Evolutionary conservation across 2,797 vertebrate genomes (phyloP), one percentile per base, ranked within the genome.

Genomic region (Parotocinclus haroldoi): DNA sequence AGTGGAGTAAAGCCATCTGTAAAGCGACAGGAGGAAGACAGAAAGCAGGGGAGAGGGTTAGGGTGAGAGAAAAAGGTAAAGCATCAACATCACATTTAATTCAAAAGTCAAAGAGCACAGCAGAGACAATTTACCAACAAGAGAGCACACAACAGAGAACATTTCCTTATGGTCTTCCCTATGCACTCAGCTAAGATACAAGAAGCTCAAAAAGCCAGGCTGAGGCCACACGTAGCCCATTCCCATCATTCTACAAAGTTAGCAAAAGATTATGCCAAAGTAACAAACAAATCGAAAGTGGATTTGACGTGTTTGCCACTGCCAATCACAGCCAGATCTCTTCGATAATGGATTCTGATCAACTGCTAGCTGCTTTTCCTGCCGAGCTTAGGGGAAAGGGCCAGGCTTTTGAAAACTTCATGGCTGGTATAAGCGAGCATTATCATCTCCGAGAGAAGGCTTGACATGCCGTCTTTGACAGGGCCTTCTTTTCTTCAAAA

Each of bases 1-100:
- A 99, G 90, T 0, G 96, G 96, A 0, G 96, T 99, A 85, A 96
- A 98, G 65, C 96, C 96, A 0, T 98, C 96, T 97, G 83, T 12
- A 73, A 44, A 56, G 2, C 27, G 27, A 27, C 27, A 27, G 27
- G 27, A 27, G n/a, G n/a, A n/a, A n/a, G n/a, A n/a, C n/a, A n/a
- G 27, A 27, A 27, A 27, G 27, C 27, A 27, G 27, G 27, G 27
- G 27, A 27, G 5, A 5, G 27, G 27, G 27, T 27, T 27, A 2
- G 63, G 50, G 10, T 38, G 49, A 46, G 1, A 63, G 9, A 36
- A 50, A 9, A 16, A 8, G 4, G 1, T 7, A 48, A 16, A 3
- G 42, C 6, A 39, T 68, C 11, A 48, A 42, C 19, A 27, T 53
- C 18, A 19, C 10, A 11, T 4, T 27, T 42, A 27, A 53, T 19